These are phyloP conservation scores for Halichoerus grypus DNA, from an alignment of 2,113 vertebrate genomes.

Conservation along the genomic window DNA sequence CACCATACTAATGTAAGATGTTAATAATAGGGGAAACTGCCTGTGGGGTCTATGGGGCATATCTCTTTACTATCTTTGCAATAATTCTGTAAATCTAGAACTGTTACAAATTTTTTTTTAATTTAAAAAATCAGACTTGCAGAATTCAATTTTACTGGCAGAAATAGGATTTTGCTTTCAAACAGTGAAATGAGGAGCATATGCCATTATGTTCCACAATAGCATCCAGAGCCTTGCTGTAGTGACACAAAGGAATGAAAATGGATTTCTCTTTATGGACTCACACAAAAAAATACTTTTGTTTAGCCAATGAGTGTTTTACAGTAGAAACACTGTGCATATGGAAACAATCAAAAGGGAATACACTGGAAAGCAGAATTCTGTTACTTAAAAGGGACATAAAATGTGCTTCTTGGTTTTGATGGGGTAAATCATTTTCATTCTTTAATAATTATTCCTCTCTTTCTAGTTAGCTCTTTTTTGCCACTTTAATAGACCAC, in stretches of 20 bases:
- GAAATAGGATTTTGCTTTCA: slow-evolving; percentile 27
- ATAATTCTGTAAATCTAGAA: background rate
- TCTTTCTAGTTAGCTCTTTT: background rate
- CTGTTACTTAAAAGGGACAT: background rate
- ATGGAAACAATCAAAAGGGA: background rate
- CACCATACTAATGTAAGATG: background rate
- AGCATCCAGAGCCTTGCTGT: background rate
- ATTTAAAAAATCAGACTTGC: background rate
- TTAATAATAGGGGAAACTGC: background rate
- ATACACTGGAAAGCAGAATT: background rate
- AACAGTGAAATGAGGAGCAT: background rate
- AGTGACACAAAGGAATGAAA: background rate
- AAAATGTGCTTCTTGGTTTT: background rate
- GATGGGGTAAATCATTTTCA: slow-evolving; percentile 27
- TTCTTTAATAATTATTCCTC: background rate
- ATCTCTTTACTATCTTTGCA: background rate
- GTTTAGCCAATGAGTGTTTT: background rate
- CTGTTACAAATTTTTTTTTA: background rate
- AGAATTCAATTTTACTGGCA: background rate
- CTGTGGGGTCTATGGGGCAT: background rate
- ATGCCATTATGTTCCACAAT: background rate
- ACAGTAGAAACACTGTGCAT: background rate
- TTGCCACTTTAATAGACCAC: background rate
- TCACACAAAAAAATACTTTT: background rate
- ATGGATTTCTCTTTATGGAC: background rate